Conservation (phyloP, 2,113 vertebrate genomes). For the Ascaphus truei region DNA sequence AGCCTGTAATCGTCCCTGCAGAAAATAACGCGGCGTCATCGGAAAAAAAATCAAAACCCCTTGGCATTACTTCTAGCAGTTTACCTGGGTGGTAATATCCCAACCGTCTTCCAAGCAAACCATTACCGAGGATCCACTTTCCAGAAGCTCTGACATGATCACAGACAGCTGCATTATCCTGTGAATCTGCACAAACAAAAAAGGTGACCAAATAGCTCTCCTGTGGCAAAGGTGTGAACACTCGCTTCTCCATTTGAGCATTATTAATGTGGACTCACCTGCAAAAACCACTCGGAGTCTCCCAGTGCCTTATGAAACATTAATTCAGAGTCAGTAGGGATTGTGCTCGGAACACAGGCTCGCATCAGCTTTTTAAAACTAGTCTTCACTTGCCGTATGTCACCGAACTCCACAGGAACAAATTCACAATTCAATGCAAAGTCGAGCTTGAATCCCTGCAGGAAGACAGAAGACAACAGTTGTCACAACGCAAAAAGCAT, state of each 20-base stretch:
- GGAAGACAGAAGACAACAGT: slow-evolving; percentile 42
- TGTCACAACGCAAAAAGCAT: no score
- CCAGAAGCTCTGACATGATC: slow-evolving; percentile 86
- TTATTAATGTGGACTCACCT: slow-evolving; percentile 65
- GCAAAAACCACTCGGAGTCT: slow-evolving; percentile 93
- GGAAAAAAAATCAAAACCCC: no score
- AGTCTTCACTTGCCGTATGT: slow-evolving; percentile 86
- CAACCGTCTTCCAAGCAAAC: slow-evolving; percentile 96
- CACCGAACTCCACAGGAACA: slow-evolving; percentile 93
- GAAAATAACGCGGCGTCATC: no score
- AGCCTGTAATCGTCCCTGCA: no score
- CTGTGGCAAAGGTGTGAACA: background rate
- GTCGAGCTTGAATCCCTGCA: slow-evolving; percentile 89
- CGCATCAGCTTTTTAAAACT: slow-evolving; percentile 94
- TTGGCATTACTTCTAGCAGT: no score
- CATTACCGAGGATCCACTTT: slow-evolving; percentile 89
- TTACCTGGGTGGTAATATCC: slow-evolving; percentile 95
- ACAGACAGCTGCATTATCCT: slow-evolving; percentile 87
- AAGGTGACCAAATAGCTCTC: no score
- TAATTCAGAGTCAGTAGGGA: slow-evolving; percentile 76
- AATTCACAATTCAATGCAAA: slow-evolving; percentile 91
- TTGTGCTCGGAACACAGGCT: slow-evolving; percentile 86
- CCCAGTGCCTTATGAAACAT: slow-evolving; percentile 89
- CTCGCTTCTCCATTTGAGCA: background rate
- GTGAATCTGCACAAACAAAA: slow-evolving; percentile 72